These are phyloP conservation scores for Athrips mouffetella DNA, from an alignment of 2,888 invertebrate genomes.

Conservation along the genomic window DNA sequence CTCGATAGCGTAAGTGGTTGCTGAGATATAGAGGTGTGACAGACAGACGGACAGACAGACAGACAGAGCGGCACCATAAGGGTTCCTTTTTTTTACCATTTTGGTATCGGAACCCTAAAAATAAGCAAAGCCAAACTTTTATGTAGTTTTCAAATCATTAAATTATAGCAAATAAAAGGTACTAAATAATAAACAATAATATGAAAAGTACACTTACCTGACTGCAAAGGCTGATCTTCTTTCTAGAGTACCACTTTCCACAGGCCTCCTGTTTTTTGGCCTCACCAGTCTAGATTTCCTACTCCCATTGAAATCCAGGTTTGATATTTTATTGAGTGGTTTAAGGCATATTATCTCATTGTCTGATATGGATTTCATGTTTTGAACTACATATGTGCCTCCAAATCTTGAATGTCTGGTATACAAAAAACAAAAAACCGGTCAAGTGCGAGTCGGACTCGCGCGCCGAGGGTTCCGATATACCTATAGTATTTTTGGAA, in stretches of 20 bases:
- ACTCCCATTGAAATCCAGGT: constrained; percentile 86
- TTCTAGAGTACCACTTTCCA: constrained; percentile 82
- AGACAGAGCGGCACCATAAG: too few species aligned
- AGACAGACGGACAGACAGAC: too few species aligned
- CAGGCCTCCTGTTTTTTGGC: constrained; percentile 85
- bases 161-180: not conserved
- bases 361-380: constrained; percentile 95
- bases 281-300: constrained; percentile 75
- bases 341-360: constrained; percentile 94
- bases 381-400: constrained; percentile 94
- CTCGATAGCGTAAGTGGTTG: too few species aligned
- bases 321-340: constrained; percentile 86
- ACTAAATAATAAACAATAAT: not conserved
- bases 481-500: too few species aligned
- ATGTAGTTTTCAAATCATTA: too few species aligned
- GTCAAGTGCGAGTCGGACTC: not conserved
- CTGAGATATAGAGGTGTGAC: too few species aligned
- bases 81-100: too few species aligned
- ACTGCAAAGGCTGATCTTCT: constrained; percentile 93
- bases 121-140: too few species aligned
- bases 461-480: too few species aligned
- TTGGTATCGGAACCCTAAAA: too few species aligned
- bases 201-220: constrained; percentile 53
- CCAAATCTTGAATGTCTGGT: constrained; percentile 94
- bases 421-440: constrained; percentile 9